Percentiles rank a stretch among this genome's conserved stretches.
These are phyloP conservation scores for Xiphophorus birchmanni DNA, from an alignment of 2,797 vertebrate genomes.

Conservation along the genomic window DNA sequence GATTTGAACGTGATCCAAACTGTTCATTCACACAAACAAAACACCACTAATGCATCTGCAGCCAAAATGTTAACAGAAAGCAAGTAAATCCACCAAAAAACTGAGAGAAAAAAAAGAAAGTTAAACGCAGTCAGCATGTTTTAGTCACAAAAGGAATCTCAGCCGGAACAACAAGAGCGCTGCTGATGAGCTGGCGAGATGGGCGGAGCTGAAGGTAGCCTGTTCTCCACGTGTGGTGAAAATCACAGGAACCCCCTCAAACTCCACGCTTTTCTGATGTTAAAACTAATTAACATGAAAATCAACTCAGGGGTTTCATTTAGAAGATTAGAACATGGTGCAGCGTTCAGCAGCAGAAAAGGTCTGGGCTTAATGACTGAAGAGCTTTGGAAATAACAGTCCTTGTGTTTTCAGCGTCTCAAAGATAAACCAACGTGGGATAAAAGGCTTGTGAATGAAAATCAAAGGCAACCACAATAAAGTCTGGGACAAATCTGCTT, in stretches of 20 bases:
- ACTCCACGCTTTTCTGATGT: background rate
- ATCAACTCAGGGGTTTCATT: slow-evolving; percentile 40
- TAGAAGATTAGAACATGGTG: slow-evolving; percentile 19
- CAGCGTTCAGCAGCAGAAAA: slow-evolving; percentile 44
- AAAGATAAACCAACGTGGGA: background rate
- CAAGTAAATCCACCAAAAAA: background rate
- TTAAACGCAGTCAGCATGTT: background rate
- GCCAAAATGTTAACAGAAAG: background rate
- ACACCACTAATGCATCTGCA: background rate
- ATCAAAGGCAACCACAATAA: background rate
- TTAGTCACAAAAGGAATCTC: background rate
- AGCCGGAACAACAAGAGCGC: background rate
- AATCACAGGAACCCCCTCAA: background rate
- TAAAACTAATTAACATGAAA: slow-evolving; percentile 49
- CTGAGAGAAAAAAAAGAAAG: background rate
- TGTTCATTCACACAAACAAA: background rate
- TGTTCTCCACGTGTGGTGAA: background rate
- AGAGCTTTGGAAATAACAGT: slow-evolving; percentile 24
- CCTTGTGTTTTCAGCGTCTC: slow-evolving; percentile 18
- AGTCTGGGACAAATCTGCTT: background rate
- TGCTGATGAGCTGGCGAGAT: background rate
- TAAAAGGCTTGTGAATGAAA: slow-evolving; percentile 5
- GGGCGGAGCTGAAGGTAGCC: background rate
- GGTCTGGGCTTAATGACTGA: slow-evolving; percentile 12
- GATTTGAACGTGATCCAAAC: background rate